A percentile compares a stretch with the other conserved stretches of the same genome.
phyloP scores from a whole-genome alignment of 2,888 invertebrate genomes.

The Xylota sylvarum region DNA sequence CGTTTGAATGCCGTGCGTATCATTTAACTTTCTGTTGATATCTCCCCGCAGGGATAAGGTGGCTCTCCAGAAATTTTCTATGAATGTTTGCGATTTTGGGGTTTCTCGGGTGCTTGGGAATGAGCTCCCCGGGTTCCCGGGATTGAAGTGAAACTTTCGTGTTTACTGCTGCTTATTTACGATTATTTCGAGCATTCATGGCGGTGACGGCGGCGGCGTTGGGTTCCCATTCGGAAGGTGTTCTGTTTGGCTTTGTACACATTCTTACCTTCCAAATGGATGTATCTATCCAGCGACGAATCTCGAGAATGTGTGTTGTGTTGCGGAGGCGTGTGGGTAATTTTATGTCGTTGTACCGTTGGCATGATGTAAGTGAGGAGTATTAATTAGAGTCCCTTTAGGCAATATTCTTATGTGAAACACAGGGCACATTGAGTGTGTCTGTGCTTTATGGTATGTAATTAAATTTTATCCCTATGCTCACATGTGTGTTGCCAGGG shows the following conservation, averaged over 20 bases:
- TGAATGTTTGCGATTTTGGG: slow-evolving; percentile 31
- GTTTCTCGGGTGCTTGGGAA: background rate
- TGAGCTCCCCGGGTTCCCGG: slow-evolving; percentile 1
- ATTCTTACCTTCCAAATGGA: slow-evolving; percentile 52
- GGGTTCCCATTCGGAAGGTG: slow-evolving; percentile 45
- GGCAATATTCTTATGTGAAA: slow-evolving; percentile 29
- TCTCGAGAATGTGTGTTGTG: slow-evolving; percentile 43
- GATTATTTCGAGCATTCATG: slow-evolving; percentile 61
- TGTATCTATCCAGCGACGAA: slow-evolving; percentile 39
- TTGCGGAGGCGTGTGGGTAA: slow-evolving; percentile 41
- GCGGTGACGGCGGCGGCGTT: slow-evolving; percentile 23
- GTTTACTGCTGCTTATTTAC: slow-evolving; percentile 68
- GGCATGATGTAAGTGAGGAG: slow-evolving; percentile 36
- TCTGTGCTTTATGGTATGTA: slow-evolving; percentile 68
- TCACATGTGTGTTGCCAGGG: slow-evolving; percentile 48
- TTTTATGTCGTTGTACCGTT: slow-evolving; percentile 53
- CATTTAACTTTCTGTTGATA: slow-evolving; percentile 69
- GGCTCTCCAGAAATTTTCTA: slow-evolving; percentile 6
- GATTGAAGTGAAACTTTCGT: slow-evolving; percentile 66
- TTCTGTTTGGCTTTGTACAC: slow-evolving; percentile 24
- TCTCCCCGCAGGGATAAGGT: slow-evolving; percentile 26
- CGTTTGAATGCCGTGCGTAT: slow-evolving; percentile 49
- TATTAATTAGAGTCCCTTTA: slow-evolving; percentile 75
- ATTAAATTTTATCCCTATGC: slow-evolving; percentile 73
- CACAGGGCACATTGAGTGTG: slow-evolving; percentile 26